Evolutionary conservation across 2,113 vertebrate species (phyloP).

Genomic region (Aspiorhynchus laticeps): DNA sequence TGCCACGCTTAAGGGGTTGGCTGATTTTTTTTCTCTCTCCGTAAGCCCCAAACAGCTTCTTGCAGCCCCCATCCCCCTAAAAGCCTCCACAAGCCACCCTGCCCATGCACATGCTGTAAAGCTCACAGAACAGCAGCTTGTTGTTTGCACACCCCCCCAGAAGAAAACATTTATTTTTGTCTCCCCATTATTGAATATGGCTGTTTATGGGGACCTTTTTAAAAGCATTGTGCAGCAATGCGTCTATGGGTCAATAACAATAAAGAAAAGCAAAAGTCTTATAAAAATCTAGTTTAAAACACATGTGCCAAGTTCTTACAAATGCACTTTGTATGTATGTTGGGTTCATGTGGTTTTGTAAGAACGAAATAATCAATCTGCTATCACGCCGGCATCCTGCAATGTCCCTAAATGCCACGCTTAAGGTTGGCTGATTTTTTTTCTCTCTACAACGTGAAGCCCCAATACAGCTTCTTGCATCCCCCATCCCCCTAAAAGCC

Average conservation of each 20-base stretch:
- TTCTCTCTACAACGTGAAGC: too few species aligned
- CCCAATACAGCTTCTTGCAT: too few species aligned
- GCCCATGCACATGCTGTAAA: slow-evolving; percentile 7
- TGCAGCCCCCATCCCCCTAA: slow-evolving; percentile 55
- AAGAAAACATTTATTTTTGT: slow-evolving; percentile 43
- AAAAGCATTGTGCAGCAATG: neutral
- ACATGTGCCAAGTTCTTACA: neutral
- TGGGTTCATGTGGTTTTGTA: neutral
- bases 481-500: too few species aligned
- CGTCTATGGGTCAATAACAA: neutral
- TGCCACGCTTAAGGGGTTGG: slow-evolving; percentile 75
- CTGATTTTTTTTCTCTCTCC: slow-evolving; percentile 63
- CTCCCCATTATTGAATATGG: slow-evolving; percentile 15
- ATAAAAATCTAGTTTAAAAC: neutral
- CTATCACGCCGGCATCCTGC: too few species aligned
- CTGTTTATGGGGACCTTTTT: neutral
- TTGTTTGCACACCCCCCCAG: neutral
- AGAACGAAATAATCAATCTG: too few species aligned
- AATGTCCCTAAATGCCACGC: too few species aligned
- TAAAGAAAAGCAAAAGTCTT: neutral
- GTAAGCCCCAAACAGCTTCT: slow-evolving; percentile 56
- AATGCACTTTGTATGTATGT: neutral
- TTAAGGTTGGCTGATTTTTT: too few species aligned
- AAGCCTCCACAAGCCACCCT: slow-evolving; percentile 35
- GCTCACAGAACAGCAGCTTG: slow-evolving; percentile 31